A percentile compares a stretch with the other conserved stretches of the same genome.
These are phyloP conservation scores for Phlogophora meticulosa DNA, from an alignment of 2,888 invertebrate genomes.

Conservation along the genomic window DNA sequence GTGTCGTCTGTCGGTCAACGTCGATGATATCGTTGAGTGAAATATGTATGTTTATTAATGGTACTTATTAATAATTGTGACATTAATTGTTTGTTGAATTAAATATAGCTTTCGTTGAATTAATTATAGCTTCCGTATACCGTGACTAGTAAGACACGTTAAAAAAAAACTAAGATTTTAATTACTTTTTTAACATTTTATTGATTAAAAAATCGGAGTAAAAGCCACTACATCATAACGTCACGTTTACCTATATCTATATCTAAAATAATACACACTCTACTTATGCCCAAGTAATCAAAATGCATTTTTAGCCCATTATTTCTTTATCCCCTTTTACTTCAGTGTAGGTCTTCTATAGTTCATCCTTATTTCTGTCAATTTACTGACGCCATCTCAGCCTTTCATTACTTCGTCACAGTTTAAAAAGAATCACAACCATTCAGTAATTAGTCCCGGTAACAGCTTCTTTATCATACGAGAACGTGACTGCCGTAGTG, in stretches of 20 bases:
- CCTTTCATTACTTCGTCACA: constrained; percentile 6
- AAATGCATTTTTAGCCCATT: too few species aligned
- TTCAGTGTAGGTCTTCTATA: too few species aligned
- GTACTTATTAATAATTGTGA: constrained; percentile 6
- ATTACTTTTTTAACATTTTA: too few species aligned
- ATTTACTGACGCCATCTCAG: background rate
- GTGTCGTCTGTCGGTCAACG: constrained; percentile 21
- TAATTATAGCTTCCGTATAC: too few species aligned
- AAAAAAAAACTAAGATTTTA: too few species aligned
- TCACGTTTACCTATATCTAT: too few species aligned
- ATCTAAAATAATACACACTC: too few species aligned
- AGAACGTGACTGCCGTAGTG: constrained; percentile 47
- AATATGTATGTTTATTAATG: constrained; percentile 5
- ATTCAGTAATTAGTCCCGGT: constrained; percentile 45
- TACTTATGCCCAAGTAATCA: too few species aligned
- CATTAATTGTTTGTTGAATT: constrained; percentile 7
- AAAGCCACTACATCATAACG: too few species aligned
- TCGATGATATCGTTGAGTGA: constrained; percentile 30
- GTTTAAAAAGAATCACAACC: constrained; percentile 10
- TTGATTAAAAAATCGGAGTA: too few species aligned
- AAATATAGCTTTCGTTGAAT: background rate
- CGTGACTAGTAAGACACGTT: too few species aligned
- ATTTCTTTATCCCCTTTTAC: too few species aligned
- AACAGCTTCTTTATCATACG: constrained; percentile 16
- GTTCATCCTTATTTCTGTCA: background rate